A percentile compares a stretch with the other conserved stretches of the same genome.
Evolutionary conservation across 1,140 invertebrate species (phyloP).

Genomic region (Pseudomyrmex concolor): DNA sequence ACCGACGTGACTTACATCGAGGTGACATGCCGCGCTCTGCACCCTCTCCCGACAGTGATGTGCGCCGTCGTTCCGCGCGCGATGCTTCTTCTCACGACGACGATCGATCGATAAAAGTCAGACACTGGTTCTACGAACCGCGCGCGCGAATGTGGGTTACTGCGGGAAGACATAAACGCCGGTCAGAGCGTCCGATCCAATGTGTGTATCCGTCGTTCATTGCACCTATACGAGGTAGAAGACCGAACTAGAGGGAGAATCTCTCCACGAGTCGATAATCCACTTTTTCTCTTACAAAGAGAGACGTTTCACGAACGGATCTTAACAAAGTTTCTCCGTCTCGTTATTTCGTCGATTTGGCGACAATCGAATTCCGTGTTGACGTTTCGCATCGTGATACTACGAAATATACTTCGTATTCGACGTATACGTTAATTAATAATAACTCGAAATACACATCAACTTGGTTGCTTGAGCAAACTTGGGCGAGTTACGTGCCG

Average conservation of each 20-base stretch:
- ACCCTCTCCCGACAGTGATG: slow-evolving; percentile 20
- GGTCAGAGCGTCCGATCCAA: slow-evolving; percentile 8
- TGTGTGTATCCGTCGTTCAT: slow-evolving; percentile 27
- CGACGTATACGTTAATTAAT: slow-evolving; percentile 36
- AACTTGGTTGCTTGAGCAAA: neutral
- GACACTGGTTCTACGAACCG: slow-evolving; percentile 35
- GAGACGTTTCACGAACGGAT: slow-evolving; percentile 10
- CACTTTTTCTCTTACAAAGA: slow-evolving; percentile 44
- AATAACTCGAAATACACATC: slow-evolving; percentile 17
- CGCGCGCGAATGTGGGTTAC: slow-evolving; percentile 55
- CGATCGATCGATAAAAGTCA: slow-evolving; percentile 66
- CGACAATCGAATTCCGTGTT: neutral
- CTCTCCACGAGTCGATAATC: slow-evolving; percentile 59
- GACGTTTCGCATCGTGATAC: neutral
- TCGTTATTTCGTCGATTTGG: neutral
- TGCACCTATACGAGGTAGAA: slow-evolving; percentile 24
- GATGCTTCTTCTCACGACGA: slow-evolving; percentile 32
- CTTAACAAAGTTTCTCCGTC: slow-evolving; percentile 22
- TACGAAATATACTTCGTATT: neutral
- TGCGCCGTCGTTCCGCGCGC: slow-evolving; percentile 3
- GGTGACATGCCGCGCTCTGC: slow-evolving; percentile 15
- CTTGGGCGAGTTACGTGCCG: slow-evolving; percentile 18
- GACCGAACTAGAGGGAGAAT: slow-evolving; percentile 15
- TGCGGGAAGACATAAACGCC: slow-evolving; percentile 43
- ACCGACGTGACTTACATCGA: slow-evolving; percentile 29